phyloP scores from a whole-genome alignment of 2,113 vertebrate genomes.

The Oceanites oceanicus region DNA sequence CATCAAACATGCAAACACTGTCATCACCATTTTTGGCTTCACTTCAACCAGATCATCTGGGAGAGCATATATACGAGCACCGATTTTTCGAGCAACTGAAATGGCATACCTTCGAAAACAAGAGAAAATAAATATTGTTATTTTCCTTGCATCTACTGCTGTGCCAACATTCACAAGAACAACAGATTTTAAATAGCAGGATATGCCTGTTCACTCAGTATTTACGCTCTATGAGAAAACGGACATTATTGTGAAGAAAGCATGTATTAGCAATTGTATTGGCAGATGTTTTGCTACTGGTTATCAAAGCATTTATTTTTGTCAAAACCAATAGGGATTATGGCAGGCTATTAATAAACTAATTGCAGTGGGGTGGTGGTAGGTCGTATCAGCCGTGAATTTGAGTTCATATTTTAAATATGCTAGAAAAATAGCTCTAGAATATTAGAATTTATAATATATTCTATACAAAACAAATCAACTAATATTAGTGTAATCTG shows the following conservation, averaged over 20 bases:
- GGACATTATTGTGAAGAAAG: background rate
- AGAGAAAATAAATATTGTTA: background rate
- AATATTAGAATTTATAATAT: background rate
- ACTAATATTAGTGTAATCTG: background rate
- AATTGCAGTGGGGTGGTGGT: background rate
- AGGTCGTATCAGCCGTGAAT: background rate
- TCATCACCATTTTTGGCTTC: conserved; percentile 99
- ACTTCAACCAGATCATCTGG: conserved; percentile 92
- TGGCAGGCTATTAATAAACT: background rate
- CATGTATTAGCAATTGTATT: background rate
- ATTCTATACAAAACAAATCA: background rate
- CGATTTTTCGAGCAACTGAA: conserved; percentile 94
- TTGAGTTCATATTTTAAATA: background rate
- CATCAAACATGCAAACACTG: conserved; percentile 96
- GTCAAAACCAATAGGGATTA: background rate
- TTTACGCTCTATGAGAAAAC: background rate
- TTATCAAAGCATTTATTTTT: background rate
- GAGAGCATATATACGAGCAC: conserved; percentile 92
- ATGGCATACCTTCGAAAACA: conserved; percentile 87
- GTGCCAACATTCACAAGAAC: background rate
- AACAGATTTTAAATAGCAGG: background rate
- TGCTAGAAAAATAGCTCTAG: background rate
- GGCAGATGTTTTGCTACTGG: background rate
- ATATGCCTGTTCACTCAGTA: background rate
- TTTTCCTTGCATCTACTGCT: background rate